Evolutionary conservation across 2,113 vertebrate genomes (phyloP), one percentile per base, ranked within the genome.

Genomic region (Colaptes auratus): DNA sequence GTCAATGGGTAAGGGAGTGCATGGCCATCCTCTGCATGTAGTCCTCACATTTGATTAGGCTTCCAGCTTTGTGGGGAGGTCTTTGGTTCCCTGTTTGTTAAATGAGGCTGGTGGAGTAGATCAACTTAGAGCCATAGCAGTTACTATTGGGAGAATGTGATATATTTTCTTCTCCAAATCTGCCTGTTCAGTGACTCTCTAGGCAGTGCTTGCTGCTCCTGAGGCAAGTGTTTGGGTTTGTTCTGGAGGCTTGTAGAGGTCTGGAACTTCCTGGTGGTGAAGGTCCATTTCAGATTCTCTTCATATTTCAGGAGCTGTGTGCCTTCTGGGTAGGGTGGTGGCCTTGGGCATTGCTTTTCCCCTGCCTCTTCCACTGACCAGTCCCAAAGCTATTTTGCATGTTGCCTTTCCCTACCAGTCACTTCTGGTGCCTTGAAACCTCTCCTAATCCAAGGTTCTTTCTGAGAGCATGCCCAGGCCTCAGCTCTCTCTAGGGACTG

Each of bases 401-500:
- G 33, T 52, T 86, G 53, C 27, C 10, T 90, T 94, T 86, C 76
- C 35, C 8, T 61, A 8, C 21, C 28, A 28, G 17, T 42, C 61
- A 78, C 63, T 58, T 72, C 2, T 33, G 48, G 42, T 60, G 31
- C 73, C 58, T 64, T 75, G 73, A 71, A 90, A 56, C 48, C 30
- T 65, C 79, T 86, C 72, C 44, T 27, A 27, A 82, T 72, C 67
- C 3, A 7, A 28, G 74, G 56, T 56, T 81, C 75, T 52, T 60
- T 30, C 74, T 85, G 63, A 82, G 75, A 81, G 35, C 4, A 0
- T 52, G 56, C 69, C 48, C 60, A 79, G 64, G 60, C 63, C 64
- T 81, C 60, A 25, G 59, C 25, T 80, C 91, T 96, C 89, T 91
- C 75, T 60, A 44, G 56, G 61, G 85, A 69, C 82, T 91, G 79